Evolutionary conservation across 2,888 invertebrate species (phyloP), one percentile per base, ranked within the genome.

Genomic region (Smittia sp.): DNA sequence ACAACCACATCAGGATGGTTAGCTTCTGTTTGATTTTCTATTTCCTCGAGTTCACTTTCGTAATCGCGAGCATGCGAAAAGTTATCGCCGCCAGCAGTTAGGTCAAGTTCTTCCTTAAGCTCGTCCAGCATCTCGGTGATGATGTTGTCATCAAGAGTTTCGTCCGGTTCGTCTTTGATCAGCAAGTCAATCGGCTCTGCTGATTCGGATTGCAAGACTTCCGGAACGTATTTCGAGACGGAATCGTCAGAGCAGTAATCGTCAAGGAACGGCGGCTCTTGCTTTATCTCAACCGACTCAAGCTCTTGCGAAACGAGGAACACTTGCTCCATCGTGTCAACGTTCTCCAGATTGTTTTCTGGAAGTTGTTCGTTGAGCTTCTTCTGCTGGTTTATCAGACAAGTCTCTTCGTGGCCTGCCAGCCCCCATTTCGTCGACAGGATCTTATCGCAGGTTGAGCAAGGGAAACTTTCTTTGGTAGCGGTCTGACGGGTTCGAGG

Each of bases 1-100:
- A 76, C 76, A 54, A 72, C 66, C 7, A 38, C 15, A 66, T 77
- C 76, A 75, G 78, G 78, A 75, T 79, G 22, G 13, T 11, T 1
- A 32, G 24, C 22, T 74, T 41, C 7, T 52, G 52, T 11, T 46
- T 15, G 46, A 46, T 32, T 32, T 32, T 32, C 32, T 6, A 6
- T 32, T 32, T 32, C 9, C 9, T 32, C 32, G 32, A n/a, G n/a
- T n/a, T n/a, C n/a, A 39, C 39, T 39, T 11, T 46, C 52, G n/a
- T 13, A 7, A 11, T 46, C 52, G 18, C 18, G 2, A 18, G 3
- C 32, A 32, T n/a, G n/a, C n/a, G n/a, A n/a, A n/a, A n/a, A n/a
- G n/a, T n/a, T n/a, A n/a, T n/a, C n/a, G n/a, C n/a, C 32, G 32
- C 9, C 32, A 32, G 32, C 32, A 32, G 4, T 9, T 9, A 9